Evolutionary conservation across 92 coral and sea anemone species (phyloP), one percentile per base, ranked within the genome.

Genomic region (Palythoa caribaeorum): DNA sequence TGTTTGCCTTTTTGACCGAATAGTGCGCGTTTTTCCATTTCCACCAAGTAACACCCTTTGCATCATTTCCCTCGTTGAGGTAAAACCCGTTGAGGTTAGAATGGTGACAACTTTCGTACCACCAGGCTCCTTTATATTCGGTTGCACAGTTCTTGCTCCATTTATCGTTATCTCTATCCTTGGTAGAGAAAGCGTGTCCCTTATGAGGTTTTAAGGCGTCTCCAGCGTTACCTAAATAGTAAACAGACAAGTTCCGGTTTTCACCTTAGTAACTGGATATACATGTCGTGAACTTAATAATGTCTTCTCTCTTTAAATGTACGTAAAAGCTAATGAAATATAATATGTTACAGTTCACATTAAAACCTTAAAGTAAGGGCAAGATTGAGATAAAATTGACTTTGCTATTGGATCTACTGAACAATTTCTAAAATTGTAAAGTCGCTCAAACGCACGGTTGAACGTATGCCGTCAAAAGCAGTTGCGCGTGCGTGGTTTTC

Each of bases 11-110:
- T 19, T 84, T 84, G 21, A 71, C 6, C 1, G 88, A 84, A 50
- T 84, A 84, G 88, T 84, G 63, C 48, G 38, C 17, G 39, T 77
- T 77, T 68, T 84, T 84, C 79, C 78, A 84, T 40, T 39, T 5
- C 1, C 1, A 5, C 88, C 88, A 84, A 74, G 38, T 7, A 21
- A n/a, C 13, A 5, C 72, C 72, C 38, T 66, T 19, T 9, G 14
- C 36, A n/a, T 66, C 38, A 19, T 68, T 68, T 20, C 65, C 65
- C 65, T 19, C 65, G 19, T 59, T 19, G 1, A 21, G 74, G 74
- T 70, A 70, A 38, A 20, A 0, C 2, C 78, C 78, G 28, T 73
- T 73, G 21, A 73, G 78, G 52, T 73, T 73, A 28, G 78, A 19
- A 38, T 12, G 8, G 78, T 37, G 51, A 73, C 78, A 73, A 44